These are phyloP conservation scores for Platysteira castanea DNA, from an alignment of 2,113 vertebrate genomes.

Conservation along the genomic window DNA sequence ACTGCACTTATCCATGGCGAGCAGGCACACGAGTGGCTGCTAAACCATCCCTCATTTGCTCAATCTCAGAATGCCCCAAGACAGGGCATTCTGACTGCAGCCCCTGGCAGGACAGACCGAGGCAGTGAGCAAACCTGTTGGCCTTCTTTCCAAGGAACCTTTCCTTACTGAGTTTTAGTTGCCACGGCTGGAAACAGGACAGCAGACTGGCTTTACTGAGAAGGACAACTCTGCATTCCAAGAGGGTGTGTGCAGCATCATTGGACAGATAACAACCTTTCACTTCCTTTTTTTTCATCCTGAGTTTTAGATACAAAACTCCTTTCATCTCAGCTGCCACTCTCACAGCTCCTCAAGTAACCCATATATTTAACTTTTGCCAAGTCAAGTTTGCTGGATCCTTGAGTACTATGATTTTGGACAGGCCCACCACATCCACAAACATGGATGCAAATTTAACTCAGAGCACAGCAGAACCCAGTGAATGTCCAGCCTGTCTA, in stretches of 20 bases:
- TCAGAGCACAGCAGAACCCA: background rate
- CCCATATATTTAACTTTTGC: background rate
- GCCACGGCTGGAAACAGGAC: fast-evolving
- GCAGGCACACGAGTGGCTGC: background rate
- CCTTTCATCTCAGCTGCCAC: background rate
- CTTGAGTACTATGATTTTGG: background rate
- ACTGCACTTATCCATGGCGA: fast-evolving
- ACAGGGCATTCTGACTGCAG: background rate
- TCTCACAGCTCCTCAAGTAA: background rate
- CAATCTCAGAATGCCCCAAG: background rate
- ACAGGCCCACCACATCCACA: background rate
- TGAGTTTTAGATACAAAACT: background rate
- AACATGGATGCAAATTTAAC: background rate
- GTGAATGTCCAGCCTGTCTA: background rate
- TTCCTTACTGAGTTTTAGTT: background rate
- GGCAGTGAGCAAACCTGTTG: background rate
- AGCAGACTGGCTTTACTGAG: background rate
- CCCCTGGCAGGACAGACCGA: background rate
- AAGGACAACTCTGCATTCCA: background rate
- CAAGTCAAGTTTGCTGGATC: background rate
- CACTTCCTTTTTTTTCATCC: background rate
- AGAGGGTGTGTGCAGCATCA: background rate
- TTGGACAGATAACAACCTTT: background rate
- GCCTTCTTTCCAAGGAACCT: background rate
- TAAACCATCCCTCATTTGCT: background rate